Percentiles rank a stretch among this genome's conserved stretches.
These are phyloP conservation scores for Erythrocercus mccallii DNA, from an alignment of 2,113 vertebrate genomes.

Conservation along the genomic window DNA sequence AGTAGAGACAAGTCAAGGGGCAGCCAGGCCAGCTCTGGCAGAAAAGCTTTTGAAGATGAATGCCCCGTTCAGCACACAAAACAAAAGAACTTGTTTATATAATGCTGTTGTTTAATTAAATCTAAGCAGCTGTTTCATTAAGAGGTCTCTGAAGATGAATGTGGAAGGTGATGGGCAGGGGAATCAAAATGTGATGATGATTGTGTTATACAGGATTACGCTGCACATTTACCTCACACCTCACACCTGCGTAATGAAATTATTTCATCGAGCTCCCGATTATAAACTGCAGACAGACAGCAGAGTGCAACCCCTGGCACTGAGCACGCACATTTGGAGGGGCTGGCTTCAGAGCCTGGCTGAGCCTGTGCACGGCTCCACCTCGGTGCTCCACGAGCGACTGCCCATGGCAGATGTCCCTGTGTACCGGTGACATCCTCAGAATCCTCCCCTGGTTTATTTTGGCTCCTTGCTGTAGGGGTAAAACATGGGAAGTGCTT, in stretches of 20 bases:
- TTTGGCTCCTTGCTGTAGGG: background rate
- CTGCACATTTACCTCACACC: background rate
- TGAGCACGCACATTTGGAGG: background rate
- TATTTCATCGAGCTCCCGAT: background rate
- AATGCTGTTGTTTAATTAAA: constrained; percentile 61
- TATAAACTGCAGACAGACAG: background rate
- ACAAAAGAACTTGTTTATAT: constrained; percentile 55
- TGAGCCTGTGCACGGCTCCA: background rate
- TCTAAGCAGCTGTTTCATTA: constrained; percentile 59
- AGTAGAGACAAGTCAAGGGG: constrained; percentile 61
- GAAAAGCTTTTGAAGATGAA: constrained; percentile 56
- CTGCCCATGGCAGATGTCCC: background rate
- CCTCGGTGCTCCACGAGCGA: fast-evolving
- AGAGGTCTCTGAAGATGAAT: constrained; percentile 45
- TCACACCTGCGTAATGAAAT: constrained; percentile 45
- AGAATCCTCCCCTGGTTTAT: background rate
- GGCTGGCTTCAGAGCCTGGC: background rate
- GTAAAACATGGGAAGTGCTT: background rate
- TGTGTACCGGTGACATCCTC: background rate
- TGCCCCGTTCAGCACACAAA: constrained; percentile 1
- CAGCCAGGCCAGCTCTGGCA: constrained; percentile 43
- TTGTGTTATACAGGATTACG: background rate
- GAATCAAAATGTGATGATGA: constrained; percentile 26
- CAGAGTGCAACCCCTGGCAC: background rate
- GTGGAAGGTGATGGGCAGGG: constrained; percentile 33